A percentile compares a stretch with the other conserved stretches of the same genome.
Evolutionary conservation across 2,113 vertebrate genomes (phyloP).

Genomic region (Chaetodon auriga): DNA sequence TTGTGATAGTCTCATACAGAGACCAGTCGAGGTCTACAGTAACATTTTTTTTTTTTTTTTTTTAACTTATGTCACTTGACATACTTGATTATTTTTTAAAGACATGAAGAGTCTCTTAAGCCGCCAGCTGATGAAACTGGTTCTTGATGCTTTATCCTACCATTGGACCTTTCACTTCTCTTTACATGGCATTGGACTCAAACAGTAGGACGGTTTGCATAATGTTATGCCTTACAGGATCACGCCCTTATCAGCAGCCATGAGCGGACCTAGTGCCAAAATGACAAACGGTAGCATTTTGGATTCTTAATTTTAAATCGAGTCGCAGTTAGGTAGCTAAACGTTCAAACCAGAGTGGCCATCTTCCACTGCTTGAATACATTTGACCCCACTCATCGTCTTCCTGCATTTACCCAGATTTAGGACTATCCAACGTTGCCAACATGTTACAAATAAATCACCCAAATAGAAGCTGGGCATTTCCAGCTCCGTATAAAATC

Average conservation of each 20-base stretch:
- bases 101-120: slow-evolving; percentile 64
- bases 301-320: slow-evolving; percentile 41
- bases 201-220: slow-evolving; percentile 42
- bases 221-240: slow-evolving; percentile 51
- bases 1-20: slow-evolving; percentile 32
- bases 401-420: slow-evolving; percentile 22
- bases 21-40: slow-evolving; percentile 33
- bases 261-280: slow-evolving; percentile 76
- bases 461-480: slow-evolving; percentile 6
- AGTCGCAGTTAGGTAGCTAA: slow-evolving; percentile 64
- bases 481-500: slow-evolving; percentile 10
- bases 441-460: slow-evolving; percentile 36
- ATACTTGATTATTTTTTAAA: slow-evolving; percentile 53
- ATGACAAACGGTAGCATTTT: slow-evolving; percentile 39
- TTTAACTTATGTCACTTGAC: slow-evolving; percentile 30
- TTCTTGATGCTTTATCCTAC: slow-evolving; percentile 57
- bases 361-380: slow-evolving; percentile 33
- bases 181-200: slow-evolving; percentile 39
- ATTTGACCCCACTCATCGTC: slow-evolving; percentile 15
- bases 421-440: slow-evolving; percentile 57
- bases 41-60: not conserved
- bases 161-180: slow-evolving; percentile 50
- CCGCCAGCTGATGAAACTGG: slow-evolving; percentile 50
- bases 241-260: slow-evolving; percentile 57
- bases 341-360: slow-evolving; percentile 43